Conservation (phyloP, 2,797 vertebrate species). For the Momotus momota region DNA sequence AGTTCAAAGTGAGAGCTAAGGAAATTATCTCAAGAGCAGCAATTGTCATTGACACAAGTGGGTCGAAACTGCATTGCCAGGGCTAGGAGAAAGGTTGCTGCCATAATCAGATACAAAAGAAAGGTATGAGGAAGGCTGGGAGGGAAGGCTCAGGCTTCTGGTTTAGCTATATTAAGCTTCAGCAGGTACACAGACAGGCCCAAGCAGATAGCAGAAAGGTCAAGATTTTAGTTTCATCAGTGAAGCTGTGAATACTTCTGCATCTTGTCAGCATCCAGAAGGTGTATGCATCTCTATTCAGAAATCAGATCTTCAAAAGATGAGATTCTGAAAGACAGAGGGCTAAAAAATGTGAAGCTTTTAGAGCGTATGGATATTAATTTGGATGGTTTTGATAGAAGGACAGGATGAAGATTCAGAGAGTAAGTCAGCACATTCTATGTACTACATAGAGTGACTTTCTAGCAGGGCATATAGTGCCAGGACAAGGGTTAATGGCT, state of each 20-base stretch:
- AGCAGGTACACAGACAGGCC: neutral
- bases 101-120: neutral
- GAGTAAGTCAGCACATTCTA: neutral
- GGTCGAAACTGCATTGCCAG: neutral
- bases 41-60: neutral
- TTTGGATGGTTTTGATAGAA: neutral
- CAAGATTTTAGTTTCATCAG: neutral
- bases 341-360: neutral
- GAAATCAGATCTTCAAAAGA: neutral
- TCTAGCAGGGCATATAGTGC: neutral
- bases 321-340: neutral
- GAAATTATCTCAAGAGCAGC: conserved; percentile 6
- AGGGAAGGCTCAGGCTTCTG: neutral
- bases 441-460: neutral
- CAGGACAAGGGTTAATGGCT: neutral
- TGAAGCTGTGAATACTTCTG: neutral
- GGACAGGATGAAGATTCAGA: neutral
- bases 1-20: neutral
- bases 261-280: neutral
- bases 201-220: neutral
- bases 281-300: neutral
- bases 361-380: neutral
- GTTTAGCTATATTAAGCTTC: neutral
- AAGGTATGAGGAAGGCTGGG: neutral
- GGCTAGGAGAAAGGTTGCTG: neutral